Percentiles rank a stretch among this genome's conserved stretches.
phyloP scores from a whole-genome alignment of 2,888 invertebrate species.

The Drosophila picticornis region DNA sequence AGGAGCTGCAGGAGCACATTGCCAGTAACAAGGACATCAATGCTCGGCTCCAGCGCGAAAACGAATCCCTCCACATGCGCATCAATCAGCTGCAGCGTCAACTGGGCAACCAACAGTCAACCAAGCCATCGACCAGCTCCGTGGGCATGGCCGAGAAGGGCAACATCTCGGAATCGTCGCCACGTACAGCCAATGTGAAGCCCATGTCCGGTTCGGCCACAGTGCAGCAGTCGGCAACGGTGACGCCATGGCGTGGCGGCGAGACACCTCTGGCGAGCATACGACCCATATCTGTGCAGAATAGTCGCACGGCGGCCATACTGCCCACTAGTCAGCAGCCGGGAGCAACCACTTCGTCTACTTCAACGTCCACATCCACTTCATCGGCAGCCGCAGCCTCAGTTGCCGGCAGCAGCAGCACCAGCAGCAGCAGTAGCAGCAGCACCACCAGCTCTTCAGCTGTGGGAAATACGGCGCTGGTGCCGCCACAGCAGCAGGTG shows the following conservation, averaged over 20 bases:
- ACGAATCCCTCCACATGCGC: slow-evolving; percentile 90
- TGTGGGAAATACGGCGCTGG: slow-evolving; percentile 86
- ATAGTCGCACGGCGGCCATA: slow-evolving; percentile 90
- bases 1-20: slow-evolving; percentile 89
- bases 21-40: slow-evolving; percentile 87
- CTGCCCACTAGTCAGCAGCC: slow-evolving; percentile 88
- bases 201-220: slow-evolving; percentile 92
- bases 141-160: slow-evolving; percentile 87
- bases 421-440: slow-evolving; percentile 53
- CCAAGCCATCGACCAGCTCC: slow-evolving; percentile 90
- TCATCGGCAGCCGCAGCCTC: slow-evolving; percentile 65
- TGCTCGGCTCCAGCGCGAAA: slow-evolving; percentile 86
- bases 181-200: slow-evolving; percentile 96
- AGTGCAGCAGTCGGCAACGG: slow-evolving; percentile 85
- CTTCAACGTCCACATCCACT: slow-evolving; percentile 75
- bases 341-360: slow-evolving; percentile 71
- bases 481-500: slow-evolving; percentile 88
- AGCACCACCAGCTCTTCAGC: slow-evolving; percentile 46
- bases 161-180: slow-evolving; percentile 86
- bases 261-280: slow-evolving; percentile 97
- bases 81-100: slow-evolving; percentile 90
- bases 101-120: slow-evolving; percentile 87
- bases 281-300: slow-evolving; percentile 93
- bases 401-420: slow-evolving; percentile 50
- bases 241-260: slow-evolving; percentile 90